Conservation (phyloP, 2,888 invertebrate genomes). For the Tetragnatha montana region DNA sequence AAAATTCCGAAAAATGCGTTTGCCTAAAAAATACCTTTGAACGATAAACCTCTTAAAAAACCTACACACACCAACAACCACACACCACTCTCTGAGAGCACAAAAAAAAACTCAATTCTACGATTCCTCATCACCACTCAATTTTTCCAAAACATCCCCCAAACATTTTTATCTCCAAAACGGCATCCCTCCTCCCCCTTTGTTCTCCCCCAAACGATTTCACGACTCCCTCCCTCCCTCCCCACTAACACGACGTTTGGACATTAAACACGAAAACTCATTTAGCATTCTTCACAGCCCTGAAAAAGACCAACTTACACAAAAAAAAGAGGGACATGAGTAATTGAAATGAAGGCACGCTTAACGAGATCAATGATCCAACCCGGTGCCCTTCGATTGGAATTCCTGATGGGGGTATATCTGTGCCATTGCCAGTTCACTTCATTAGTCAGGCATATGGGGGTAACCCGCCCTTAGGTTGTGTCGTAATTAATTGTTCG, state of each 20-base stretch:
- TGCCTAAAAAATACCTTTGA: too few species aligned
- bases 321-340: constrained; percentile 3
- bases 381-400: constrained; percentile 19
- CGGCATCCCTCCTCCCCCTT: too few species aligned
- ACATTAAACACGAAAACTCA: constrained; percentile 13
- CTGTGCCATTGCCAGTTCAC: constrained; percentile 24
- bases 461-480: background rate
- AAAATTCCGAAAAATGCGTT: too few species aligned
- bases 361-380: constrained; percentile 6
- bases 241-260: background rate
- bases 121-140: too few species aligned
- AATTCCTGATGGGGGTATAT: constrained; percentile 36
- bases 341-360: constrained; percentile 32
- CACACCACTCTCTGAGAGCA: too few species aligned
- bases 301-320: background rate
- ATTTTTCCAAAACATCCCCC: too few species aligned
- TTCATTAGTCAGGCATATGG: constrained; percentile 25
- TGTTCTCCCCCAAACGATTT: too few species aligned
- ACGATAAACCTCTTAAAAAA: too few species aligned
- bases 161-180: too few species aligned
- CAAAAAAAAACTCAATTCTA: too few species aligned
- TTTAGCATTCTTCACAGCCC: background rate
- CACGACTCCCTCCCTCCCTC: background rate
- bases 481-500: constrained; percentile 9
- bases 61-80: too few species aligned